Evolutionary conservation across 2,888 invertebrate genomes (phyloP).

Genomic region (Acrobasis consociella): DNA sequence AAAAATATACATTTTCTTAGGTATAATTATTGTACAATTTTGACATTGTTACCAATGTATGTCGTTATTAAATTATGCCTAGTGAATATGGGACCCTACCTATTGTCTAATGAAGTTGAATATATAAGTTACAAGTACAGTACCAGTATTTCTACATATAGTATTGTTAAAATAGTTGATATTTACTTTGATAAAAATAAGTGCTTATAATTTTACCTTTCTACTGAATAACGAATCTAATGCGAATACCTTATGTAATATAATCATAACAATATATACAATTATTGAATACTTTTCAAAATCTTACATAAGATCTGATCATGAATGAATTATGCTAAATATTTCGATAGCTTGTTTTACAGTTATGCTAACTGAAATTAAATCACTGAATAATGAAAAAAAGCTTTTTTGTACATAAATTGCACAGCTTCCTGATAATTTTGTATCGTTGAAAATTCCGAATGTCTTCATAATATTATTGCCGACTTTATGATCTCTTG

Average conservation of each 20-base stretch:
- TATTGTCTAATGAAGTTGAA: neutral
- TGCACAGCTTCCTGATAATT: constrained; percentile 12
- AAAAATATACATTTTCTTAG: neutral
- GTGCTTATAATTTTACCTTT: neutral
- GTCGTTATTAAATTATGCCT: constrained; percentile 14
- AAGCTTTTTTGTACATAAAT: constrained; percentile 21
- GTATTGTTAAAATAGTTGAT: neutral
- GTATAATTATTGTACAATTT: neutral
- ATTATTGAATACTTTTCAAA: neutral
- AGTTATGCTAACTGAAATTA: neutral
- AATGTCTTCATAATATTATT: constrained; percentile 3
- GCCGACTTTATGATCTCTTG: constrained; percentile 58
- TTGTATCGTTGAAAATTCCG: constrained; percentile 7
- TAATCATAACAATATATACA: neutral
- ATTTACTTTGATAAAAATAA: neutral
- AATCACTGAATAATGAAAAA: neutral
- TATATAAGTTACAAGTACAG: constrained; percentile 4
- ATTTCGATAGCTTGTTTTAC: constrained; percentile 2
- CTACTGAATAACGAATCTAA: neutral
- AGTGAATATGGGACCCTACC: neutral
- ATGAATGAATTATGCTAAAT: neutral
- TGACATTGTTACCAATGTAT: constrained; percentile 30
- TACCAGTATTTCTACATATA: neutral
- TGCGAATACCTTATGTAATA: neutral
- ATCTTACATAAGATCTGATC: neutral